Base-by-base conservation (phyloP, 2,113 vertebrate species). In the Spea multiplicata region DNA sequence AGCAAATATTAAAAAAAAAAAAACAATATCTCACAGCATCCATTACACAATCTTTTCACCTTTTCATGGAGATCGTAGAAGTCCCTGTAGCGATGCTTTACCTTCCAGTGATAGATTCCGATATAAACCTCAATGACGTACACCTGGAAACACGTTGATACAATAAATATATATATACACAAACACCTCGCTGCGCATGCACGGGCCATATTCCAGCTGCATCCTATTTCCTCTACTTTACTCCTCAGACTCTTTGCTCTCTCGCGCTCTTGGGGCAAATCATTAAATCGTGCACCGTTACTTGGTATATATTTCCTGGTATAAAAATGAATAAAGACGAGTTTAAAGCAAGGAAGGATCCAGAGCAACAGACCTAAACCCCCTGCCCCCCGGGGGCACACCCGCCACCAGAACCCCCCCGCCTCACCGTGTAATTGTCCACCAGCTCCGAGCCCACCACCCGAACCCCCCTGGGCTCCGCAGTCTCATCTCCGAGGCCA, bases 51-150 rank as follows among this genome's bases (percentile, higher is more conserved):
- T 3, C n/a, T 47, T 65, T 78, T 88, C 84, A 99, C 97, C 92
- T 97, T 99, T 86, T 99, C 97, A 16, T 99, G 97, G 12, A 99
- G 89, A 55, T 99, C 97, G 17, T 98, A 91, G 83, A 99, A 99
- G 85, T 98, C 96, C 48, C 96, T 99, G 81, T 99, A 99, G 55
- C 97, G 95, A 84, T 99, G 97, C 86, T 97, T 98, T 74, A 97
- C 87, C 4, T 93, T 96, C 97, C 97, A 99, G 6, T 89, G 90
- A 84, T 98, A 96, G 61, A 76, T 93, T 59, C 96, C 95, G 75
- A 94, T 93, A 2, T 84, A 93, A 78, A 98, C 91, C 72, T 97
- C 94, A 73, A 99, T 98, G 84, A 99, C 88, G 81, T 99, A 99
- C 3, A 98, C 97, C 97, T 99, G 86, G 78, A 90, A 84, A 64